phyloP scores from a whole-genome alignment of 2,888 invertebrate species.

The Alviniconcha strummeri region DNA sequence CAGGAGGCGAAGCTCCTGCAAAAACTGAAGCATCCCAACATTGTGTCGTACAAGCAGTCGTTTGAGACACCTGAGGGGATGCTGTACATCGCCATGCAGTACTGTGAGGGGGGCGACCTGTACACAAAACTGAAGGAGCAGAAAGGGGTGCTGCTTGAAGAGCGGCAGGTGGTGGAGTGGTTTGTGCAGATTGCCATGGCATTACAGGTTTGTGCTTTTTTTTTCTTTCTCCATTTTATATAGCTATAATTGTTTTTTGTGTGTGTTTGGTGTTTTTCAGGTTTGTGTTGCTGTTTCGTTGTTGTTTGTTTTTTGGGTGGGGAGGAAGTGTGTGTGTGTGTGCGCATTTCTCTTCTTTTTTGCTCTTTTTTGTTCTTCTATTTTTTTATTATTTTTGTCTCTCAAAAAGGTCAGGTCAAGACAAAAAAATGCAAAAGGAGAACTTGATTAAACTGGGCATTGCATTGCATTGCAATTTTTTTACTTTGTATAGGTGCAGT shows the following conservation, averaged over 20 bases:
- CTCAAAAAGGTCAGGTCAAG: no score
- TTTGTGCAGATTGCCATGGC: conserved; percentile 76
- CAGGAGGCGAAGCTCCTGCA: conserved; percentile 74
- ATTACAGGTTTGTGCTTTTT: conserved; percentile 69
- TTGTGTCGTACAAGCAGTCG: conserved; percentile 75
- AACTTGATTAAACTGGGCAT: no score
- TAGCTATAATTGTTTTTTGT: neutral
- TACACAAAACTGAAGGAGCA: conserved; percentile 73
- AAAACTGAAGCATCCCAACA: conserved; percentile 75
- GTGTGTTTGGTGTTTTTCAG: neutral
- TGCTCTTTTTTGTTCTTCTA: conserved; percentile 41
- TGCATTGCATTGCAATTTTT: no score
- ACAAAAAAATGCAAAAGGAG: no score
- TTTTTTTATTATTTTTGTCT: neutral
- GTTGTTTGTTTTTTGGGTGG: neutral
- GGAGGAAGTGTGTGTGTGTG: neutral
- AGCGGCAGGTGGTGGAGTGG: conserved; percentile 75
- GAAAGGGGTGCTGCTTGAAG: conserved; percentile 71
- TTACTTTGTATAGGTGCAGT: no score
- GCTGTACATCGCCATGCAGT: conserved; percentile 75
- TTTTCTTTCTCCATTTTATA: neutral
- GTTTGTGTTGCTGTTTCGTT: neutral
- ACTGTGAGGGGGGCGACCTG: conserved; percentile 75
- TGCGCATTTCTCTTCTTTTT: neutral
- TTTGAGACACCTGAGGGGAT: conserved; percentile 73